Evolutionary conservation across 2,113 vertebrate genomes (phyloP), one percentile per base, ranked within the genome.

Genomic region (Aramus guarauna): DNA sequence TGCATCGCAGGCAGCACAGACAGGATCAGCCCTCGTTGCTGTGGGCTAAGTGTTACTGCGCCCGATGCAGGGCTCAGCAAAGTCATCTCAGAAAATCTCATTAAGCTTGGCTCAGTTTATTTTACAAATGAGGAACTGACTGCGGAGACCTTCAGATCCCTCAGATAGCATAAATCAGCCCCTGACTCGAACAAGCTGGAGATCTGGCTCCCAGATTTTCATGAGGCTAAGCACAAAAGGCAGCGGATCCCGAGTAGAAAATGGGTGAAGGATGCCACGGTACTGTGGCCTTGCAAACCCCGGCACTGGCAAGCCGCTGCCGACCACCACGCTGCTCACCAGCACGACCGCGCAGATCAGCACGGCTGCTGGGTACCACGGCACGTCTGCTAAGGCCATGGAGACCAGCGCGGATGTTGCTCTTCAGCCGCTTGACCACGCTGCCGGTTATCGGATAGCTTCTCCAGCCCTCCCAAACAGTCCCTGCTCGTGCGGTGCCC

Each of bases 391-490:
- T 78, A 55, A 80, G 9, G 21, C 43, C 39, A 11, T 11, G 48
- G 37, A 74, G 26, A 32, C 53, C 0, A 0, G 45, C 1, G 3
- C n/a, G 53, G 41, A 74, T 0, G 3, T 27, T 62, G 45, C 16
- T 58, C 16, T 66, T 85, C 63, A 53, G 55, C 0, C 3, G 50
- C 13, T 39, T 80, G 39, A 56, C 39, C 36, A 37, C 11, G 21
- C 30, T 3, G 4, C 27, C 27, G 12, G 16, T 88, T 60, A 90
- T 37, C 45, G 58, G 30, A 60, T 5, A 60, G 52, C 23, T 90
- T 34, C 39, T 22, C 19, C 32, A 39, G 39, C 1, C 12, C 32
- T 6, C 5, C 4, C 2, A 0, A 34, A 62, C 0, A 0, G 19
- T 56, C 22, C 29, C 21, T 0, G 1, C 37, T 45, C 6, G 0